A percentile compares a stretch with the other conserved stretches of the same genome.
Evolutionary conservation across 2,113 vertebrate species (phyloP).

Genomic region (Sinocyclocheilus grahami): DNA sequence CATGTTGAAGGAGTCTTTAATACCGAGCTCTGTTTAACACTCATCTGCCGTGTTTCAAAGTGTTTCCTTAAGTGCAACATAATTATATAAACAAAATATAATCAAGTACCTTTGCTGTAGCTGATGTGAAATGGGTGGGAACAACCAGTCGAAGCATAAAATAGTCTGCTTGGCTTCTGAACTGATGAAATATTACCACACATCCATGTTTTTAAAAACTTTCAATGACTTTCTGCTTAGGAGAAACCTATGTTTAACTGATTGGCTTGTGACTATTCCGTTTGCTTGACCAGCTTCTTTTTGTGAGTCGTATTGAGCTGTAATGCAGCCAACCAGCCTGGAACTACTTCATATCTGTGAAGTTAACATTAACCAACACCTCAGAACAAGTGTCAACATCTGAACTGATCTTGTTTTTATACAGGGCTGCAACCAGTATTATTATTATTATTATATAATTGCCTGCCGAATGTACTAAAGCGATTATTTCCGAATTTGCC

Average conservation of each 20-base stretch:
- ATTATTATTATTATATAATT: too few species aligned
- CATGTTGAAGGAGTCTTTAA: neutral
- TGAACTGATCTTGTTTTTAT: neutral
- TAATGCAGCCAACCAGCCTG: neutral
- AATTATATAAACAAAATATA: conserved; percentile 11
- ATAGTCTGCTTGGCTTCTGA: neutral
- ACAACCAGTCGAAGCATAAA: neutral
- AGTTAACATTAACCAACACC: neutral
- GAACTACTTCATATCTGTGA: neutral
- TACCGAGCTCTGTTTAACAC: neutral
- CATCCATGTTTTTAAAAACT: neutral
- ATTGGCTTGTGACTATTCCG: neutral
- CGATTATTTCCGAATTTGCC: too few species aligned
- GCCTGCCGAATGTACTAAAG: too few species aligned
- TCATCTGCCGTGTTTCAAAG: neutral
- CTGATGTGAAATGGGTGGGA: neutral
- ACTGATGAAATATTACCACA: neutral
- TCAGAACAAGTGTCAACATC: neutral
- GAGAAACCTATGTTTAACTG: neutral
- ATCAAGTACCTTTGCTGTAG: neutral
- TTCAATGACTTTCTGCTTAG: neutral
- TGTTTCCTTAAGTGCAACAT: conserved; percentile 10
- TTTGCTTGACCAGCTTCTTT: neutral
- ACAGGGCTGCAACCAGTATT: neutral
- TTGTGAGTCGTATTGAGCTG: neutral